A percentile compares a stretch with the other conserved stretches of the same genome.
phyloP scores from a whole-genome alignment of 1,140 invertebrate genomes.

The Achroia grisella region DNA sequence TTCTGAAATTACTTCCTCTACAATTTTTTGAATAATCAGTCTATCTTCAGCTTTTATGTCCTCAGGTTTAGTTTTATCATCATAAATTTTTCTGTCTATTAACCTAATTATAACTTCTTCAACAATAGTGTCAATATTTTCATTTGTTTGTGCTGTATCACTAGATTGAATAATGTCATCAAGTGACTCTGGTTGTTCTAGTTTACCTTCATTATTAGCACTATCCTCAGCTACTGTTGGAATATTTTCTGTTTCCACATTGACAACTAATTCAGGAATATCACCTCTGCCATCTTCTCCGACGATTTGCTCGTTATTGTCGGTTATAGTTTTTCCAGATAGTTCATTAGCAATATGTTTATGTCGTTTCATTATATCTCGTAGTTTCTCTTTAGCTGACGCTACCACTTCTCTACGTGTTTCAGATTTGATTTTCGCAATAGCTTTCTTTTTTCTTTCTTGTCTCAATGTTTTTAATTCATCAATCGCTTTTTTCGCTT shows the following conservation, averaged over 20 bases:
- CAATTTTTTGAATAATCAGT: slow-evolving; percentile 63
- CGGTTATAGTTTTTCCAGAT: slow-evolving; percentile 35
- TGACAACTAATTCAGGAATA: slow-evolving; percentile 36
- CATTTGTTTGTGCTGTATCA: slow-evolving; percentile 26
- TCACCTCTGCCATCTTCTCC: slow-evolving; percentile 44
- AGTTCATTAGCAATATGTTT: slow-evolving; percentile 60
- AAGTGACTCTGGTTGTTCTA: slow-evolving; percentile 10
- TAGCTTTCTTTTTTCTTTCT: slow-evolving; percentile 53
- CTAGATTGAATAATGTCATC: slow-evolving; percentile 8
- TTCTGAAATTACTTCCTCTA: slow-evolving; percentile 66
- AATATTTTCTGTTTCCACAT: slow-evolving; percentile 9
- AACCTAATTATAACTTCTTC: slow-evolving; percentile 67
- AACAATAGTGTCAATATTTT: slow-evolving; percentile 64
- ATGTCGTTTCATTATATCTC: slow-evolving; percentile 68
- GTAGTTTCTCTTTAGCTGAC: slow-evolving; percentile 69
- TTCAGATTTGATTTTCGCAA: slow-evolving; percentile 62
- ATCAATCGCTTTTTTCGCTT: slow-evolving; percentile 42
- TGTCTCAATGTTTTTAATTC: slow-evolving; percentile 39
- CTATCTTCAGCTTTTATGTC: slow-evolving; percentile 56
- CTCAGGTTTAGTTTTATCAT: slow-evolving; percentile 58
- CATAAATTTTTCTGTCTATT: slow-evolving; percentile 64
- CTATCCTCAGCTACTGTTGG: slow-evolving; percentile 1
- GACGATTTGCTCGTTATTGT: slow-evolving; percentile 17
- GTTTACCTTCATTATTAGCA: slow-evolving; percentile 6
- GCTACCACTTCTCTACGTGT: slow-evolving; percentile 62